A percentile compares a stretch with the other conserved stretches of the same genome.
phyloP scores from a whole-genome alignment of 2,797 vertebrate species.

The Microchirus variegatus region DNA sequence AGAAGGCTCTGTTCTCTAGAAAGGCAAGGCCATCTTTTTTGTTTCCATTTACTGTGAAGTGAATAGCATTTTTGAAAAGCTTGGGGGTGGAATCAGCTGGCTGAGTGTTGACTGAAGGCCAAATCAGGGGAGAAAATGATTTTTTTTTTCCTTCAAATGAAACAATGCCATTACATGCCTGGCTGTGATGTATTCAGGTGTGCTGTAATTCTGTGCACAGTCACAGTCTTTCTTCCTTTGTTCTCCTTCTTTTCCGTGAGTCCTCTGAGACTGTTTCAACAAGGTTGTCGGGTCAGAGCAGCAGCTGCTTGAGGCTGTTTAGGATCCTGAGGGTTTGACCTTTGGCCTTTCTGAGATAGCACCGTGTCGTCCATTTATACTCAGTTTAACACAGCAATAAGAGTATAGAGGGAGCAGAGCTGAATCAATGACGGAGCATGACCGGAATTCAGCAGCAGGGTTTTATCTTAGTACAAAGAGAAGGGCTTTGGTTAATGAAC shows the following conservation, averaged over 20 bases:
- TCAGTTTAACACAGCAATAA: slow-evolving; percentile 53
- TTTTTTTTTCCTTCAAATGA: slow-evolving; percentile 10
- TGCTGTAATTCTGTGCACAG: not conserved
- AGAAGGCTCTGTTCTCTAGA: slow-evolving; percentile 2
- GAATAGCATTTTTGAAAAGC: slow-evolving; percentile 17
- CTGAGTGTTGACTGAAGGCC: slow-evolving; percentile 39
- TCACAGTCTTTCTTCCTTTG: slow-evolving; percentile 19
- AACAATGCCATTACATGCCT: not conserved
- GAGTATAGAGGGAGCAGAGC: slow-evolving; percentile 23
- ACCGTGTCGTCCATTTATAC: slow-evolving; percentile 41
- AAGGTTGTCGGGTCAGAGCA: slow-evolving; percentile 49
- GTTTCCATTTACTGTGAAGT: not conserved
- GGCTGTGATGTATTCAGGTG: not conserved
- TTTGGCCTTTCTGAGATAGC: slow-evolving; percentile 39
- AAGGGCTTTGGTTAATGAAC: not conserved
- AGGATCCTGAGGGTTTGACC: slow-evolving; percentile 54
- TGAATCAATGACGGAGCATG: slow-evolving; percentile 53
- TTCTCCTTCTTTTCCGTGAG: slow-evolving; percentile 12
- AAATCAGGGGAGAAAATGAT: not conserved
- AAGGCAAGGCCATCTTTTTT: slow-evolving; percentile 37
- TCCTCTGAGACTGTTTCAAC: slow-evolving; percentile 32
- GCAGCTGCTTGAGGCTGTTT: slow-evolving; percentile 57
- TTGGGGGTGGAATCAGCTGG: slow-evolving; percentile 10
- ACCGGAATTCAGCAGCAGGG: slow-evolving; percentile 41
- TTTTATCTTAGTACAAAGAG: slow-evolving; percentile 18